Percentiles rank a stretch among this genome's conserved stretches.
Conservation (phyloP, 2,888 invertebrate genomes). For the Drosophila paranaensis region DNA sequence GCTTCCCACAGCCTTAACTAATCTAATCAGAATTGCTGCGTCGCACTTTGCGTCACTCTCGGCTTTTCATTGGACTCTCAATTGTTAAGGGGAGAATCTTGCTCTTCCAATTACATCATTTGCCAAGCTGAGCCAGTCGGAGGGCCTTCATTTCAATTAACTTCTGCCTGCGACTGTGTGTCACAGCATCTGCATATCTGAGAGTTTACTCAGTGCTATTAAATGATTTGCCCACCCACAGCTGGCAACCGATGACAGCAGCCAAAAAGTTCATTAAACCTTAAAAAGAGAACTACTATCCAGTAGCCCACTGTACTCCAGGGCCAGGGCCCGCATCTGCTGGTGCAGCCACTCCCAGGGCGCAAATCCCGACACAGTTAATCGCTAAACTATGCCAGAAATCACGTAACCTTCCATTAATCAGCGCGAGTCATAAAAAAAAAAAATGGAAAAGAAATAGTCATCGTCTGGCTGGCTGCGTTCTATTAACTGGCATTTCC, state of each 20-base stretch:
- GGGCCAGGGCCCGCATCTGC: conserved; percentile 56
- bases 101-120: conserved; percentile 36
- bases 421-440: conserved; percentile 67
- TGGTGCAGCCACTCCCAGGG: conserved; percentile 23
- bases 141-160: conserved; percentile 50
- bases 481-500: conserved; percentile 73
- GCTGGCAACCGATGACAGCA: conserved; percentile 34
- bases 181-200: conserved; percentile 27
- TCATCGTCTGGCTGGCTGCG: conserved; percentile 35
- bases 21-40: conserved; percentile 23
- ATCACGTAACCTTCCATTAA: conserved; percentile 76
- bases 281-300: conserved; percentile 18
- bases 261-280: conserved; percentile 51
- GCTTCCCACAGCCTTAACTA: neutral
- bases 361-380: conserved; percentile 47
- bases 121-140: neutral
- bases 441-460: conserved; percentile 40
- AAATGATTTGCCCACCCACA: conserved; percentile 60
- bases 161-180: conserved; percentile 14
- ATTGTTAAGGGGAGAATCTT: conserved; percentile 1
- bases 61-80: conserved; percentile 26
- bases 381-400: conserved; percentile 74
- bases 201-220: conserved; percentile 47
- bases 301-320: conserved; percentile 3
- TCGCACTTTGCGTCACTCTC: conserved; percentile 1